Percentiles rank a stretch among this genome's conserved stretches.
phyloP scores from a whole-genome alignment of 1,140 invertebrate genomes.

The Sitodiplosis mosellana region DNA sequence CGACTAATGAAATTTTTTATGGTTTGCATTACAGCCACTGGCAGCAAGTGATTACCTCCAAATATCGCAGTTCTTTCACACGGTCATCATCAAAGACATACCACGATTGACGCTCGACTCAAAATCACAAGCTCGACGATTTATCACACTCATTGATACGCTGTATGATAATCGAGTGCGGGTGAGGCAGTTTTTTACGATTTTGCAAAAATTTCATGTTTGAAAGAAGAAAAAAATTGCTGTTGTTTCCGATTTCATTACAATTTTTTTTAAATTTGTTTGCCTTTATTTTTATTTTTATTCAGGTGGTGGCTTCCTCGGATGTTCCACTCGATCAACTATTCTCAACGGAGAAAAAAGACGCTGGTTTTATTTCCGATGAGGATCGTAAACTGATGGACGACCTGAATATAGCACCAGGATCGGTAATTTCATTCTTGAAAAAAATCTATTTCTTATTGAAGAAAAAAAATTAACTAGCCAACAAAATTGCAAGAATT shows the following conservation, averaged over 20 bases:
- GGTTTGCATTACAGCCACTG: slow-evolving; percentile 44
- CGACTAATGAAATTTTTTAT: no score
- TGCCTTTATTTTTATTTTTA: not conserved
- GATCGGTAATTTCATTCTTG: slow-evolving; percentile 4
- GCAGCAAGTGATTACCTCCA: slow-evolving; percentile 89
- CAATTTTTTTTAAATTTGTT: not conserved
- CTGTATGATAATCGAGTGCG: slow-evolving; percentile 86
- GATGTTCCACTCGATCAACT: slow-evolving; percentile 52
- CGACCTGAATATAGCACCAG: slow-evolving; percentile 59
- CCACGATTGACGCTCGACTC: slow-evolving; percentile 60
- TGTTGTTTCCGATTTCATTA: not conserved
- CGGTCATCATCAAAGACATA: slow-evolving; percentile 78
- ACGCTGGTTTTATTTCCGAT: slow-evolving; percentile 34
- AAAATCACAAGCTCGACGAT: slow-evolving; percentile 74
- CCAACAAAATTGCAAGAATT: no score
- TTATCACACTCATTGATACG: slow-evolving; percentile 94
- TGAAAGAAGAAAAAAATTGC: slow-evolving; percentile 3
- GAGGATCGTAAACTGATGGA: slow-evolving; percentile 81
- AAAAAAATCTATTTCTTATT: no score
- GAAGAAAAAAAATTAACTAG: no score
- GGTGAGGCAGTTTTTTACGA: slow-evolving; percentile 25
- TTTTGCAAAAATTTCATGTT: slow-evolving; percentile 3
- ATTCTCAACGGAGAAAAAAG: slow-evolving; percentile 39
- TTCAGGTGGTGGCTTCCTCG: slow-evolving; percentile 58
- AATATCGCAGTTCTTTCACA: slow-evolving; percentile 84